Base-by-base conservation (phyloP, 2,113 vertebrate genomes). In the Baryphthengus martii region DNA sequence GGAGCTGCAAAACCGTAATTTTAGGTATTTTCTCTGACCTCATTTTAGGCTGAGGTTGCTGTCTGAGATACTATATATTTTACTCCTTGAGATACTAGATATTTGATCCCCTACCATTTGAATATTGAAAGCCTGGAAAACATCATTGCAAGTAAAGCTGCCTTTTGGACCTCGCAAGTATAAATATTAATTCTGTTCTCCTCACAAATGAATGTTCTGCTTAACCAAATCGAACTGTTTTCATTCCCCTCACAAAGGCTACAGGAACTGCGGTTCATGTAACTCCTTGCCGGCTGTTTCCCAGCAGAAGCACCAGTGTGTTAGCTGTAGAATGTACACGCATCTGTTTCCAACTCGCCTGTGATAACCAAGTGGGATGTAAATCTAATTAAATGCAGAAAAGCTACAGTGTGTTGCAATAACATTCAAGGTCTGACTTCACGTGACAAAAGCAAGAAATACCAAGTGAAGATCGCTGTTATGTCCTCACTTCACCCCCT, bases 201-300 rank as follows among this genome's bases (percentile, higher is more conserved):
- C 61, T 94, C 78, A 86, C 58, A 83, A 63, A 73, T 61, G 29
- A 62, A 61, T 82, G 29, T 65, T 94, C 67, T 89, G 33, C 91
- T 88, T 85, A 83, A 95, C 53, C 77, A 55, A 85, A 84, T 59
- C 52, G 37, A 76, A 83, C 63, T 83, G 65, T 76, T 91, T 97
- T 95, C 24, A 53, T 79, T 87, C 71, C 39, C 33, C 49, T 72
- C 65, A 72, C 55, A 90, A 79, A 61, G 39, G 42, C 62, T 53
- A 53, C 82, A 71, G 42, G 63, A 49, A 8, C 59, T 5, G 35
- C 37, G 62, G 62, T 58, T 85, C 17, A 42, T 71, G 37, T 67
- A 72, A 56, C 42, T 95, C 92, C 50, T 80, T 55, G 42, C 29
- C 52, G 68, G 68, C 49, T 53, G 15, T 81, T 89, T 85, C 89